Evolutionary conservation across 2,797 vertebrate genomes (phyloP).

Genomic region (Danio tinwini): DNA sequence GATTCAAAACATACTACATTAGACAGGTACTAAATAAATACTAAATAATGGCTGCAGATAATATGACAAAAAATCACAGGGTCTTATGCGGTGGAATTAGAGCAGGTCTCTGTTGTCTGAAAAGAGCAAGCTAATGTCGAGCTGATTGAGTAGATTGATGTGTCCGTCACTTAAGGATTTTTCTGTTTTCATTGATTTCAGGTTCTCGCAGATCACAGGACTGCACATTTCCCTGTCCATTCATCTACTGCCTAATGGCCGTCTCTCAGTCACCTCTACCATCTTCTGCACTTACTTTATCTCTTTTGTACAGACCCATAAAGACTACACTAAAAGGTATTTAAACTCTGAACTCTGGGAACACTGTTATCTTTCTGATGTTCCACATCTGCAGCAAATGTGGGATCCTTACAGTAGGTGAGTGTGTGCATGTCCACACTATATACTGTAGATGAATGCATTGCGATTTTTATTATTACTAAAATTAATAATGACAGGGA

Average conservation of each 20-base stretch:
- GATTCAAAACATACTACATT: neutral
- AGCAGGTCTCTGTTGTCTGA: conserved; percentile 20
- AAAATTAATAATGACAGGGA: neutral
- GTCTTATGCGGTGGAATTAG: neutral
- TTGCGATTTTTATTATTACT: too few species aligned
- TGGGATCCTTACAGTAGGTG: neutral
- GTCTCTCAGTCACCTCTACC: neutral
- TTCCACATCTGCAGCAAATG: neutral
- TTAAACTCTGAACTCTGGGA: neutral
- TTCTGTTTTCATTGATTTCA: conserved; percentile 28
- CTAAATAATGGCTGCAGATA: neutral
- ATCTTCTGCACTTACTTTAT: neutral
- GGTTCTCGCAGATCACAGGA: conserved; percentile 21
- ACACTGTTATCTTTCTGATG: neutral
- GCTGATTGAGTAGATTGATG: conserved; percentile 37
- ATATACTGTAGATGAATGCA: neutral
- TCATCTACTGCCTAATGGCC: conserved; percentile 19
- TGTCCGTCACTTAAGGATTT: conserved; percentile 34
- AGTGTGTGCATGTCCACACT: neutral
- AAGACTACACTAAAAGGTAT: neutral
- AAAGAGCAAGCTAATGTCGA: neutral
- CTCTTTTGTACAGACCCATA: neutral
- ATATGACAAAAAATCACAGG: neutral
- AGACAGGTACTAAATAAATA: neutral
- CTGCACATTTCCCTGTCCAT: conserved; percentile 7